These are phyloP conservation scores for Shinisaurus crocodilurus DNA, from an alignment of 2,113 vertebrate genomes.

Conservation along the genomic window DNA sequence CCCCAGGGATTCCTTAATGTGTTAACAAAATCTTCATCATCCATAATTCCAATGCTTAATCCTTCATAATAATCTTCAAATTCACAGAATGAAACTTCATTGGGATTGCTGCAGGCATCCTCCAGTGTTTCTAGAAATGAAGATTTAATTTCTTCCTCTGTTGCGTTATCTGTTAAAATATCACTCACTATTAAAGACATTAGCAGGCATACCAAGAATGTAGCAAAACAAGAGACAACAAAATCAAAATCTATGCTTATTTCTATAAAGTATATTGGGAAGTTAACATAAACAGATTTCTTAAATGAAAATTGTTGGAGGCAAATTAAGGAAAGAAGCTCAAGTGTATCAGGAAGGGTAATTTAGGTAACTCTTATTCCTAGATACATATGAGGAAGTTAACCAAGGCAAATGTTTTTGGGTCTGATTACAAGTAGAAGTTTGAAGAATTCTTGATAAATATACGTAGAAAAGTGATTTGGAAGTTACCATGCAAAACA, in stretches of 20 bases:
- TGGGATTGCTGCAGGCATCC: conserved; percentile 70
- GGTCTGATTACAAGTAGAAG: not conserved
- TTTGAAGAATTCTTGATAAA: not conserved
- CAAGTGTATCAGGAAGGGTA: not conserved
- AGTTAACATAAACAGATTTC: not conserved
- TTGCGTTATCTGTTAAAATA: conserved; percentile 73
- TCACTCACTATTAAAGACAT: conserved; percentile 40
- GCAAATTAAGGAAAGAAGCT: not conserved
- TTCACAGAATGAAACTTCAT: conserved; percentile 80
- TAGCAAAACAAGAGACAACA: not conserved
- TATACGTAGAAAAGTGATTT: not conserved
- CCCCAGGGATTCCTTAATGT: conserved; percentile 80
- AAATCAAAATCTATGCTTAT: not conserved
- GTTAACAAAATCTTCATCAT: conserved; percentile 80
- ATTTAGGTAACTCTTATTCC: not conserved
- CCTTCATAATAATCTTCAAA: conserved; percentile 89
- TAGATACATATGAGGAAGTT: not conserved
- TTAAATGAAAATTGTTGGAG: not conserved
- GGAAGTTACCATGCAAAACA: not conserved
- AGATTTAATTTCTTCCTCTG: conserved; percentile 77
- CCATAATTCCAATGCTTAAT: conserved; percentile 76
- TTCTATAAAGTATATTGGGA: not conserved
- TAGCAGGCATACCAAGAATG: conserved; percentile 5
- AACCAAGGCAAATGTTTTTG: not conserved
- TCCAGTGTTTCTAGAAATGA: conserved; percentile 80